These are phyloP conservation scores for Brevimyrus niger DNA, from an alignment of 2,113 vertebrate species.

Conservation along the genomic window DNA sequence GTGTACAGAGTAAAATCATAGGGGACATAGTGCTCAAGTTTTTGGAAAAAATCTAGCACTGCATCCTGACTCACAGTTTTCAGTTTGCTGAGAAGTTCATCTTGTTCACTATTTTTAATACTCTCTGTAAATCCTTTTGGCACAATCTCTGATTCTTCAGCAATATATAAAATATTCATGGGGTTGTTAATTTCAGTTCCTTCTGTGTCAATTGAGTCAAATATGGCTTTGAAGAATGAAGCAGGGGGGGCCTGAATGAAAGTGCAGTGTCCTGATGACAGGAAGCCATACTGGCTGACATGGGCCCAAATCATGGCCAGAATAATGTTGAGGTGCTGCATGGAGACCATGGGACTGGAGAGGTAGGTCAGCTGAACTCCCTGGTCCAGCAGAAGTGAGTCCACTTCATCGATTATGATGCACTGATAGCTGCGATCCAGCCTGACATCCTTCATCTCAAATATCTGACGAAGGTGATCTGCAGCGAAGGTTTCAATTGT, in stretches of 20 bases:
- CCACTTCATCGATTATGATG: no score
- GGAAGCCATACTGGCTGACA: conserved; percentile 21
- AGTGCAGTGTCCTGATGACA: conserved; percentile 12
- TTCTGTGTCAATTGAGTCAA: conserved; percentile 23
- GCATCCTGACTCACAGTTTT: conserved; percentile 18
- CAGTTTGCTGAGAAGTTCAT: not conserved
- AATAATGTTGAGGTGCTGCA: conserved; percentile 28
- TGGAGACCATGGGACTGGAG: conserved; percentile 9
- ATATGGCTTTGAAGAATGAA: conserved; percentile 26
- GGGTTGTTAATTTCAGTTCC: conserved; percentile 13
- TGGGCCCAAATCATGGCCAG: conserved; percentile 24
- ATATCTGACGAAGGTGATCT: no score
- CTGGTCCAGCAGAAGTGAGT: no score
- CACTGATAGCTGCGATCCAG: no score
- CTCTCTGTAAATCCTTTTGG: not conserved
- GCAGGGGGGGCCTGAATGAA: conserved; percentile 17
- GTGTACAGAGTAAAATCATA: conserved; percentile 22
- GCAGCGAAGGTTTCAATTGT: no score
- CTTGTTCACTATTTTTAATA: not conserved
- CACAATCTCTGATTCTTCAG: conserved; percentile 8
- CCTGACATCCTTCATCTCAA: no score
- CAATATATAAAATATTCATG: conserved; percentile 11
- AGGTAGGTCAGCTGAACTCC: not conserved
- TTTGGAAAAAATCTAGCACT: conserved; percentile 12
- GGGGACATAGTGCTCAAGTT: conserved; percentile 15